Evolutionary conservation across 2,888 invertebrate species (phyloP).

Genomic region (Ornithoptera priamus): DNA sequence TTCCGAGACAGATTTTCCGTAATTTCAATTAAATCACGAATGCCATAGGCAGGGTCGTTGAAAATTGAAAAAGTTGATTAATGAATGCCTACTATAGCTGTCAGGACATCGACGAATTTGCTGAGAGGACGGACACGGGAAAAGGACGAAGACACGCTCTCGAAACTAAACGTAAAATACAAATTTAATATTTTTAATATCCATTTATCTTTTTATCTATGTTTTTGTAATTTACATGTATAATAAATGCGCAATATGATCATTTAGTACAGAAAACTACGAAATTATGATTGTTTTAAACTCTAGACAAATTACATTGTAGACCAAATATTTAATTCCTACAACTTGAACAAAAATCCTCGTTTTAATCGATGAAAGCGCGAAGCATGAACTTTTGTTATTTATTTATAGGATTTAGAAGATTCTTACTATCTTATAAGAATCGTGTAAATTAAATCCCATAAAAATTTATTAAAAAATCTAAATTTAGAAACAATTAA

Average conservation of each 20-base stretch:
- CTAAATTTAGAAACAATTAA: too few relatives aligned
- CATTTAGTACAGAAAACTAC: background rate
- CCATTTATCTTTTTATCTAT: too few relatives aligned
- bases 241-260: background rate
- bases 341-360: too few relatives aligned
- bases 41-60: slow-evolving; percentile 46
- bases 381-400: too few relatives aligned
- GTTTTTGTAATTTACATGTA: background rate
- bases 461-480: too few relatives aligned
- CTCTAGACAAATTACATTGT: background rate
- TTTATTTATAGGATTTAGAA: too few relatives aligned
- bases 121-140: slow-evolving; percentile 40
- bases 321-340: background rate
- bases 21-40: slow-evolving; percentile 36
- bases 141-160: slow-evolving; percentile 18
- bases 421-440: too few relatives aligned
- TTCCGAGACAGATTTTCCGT: slow-evolving; percentile 10
- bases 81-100: slow-evolving; percentile 59
- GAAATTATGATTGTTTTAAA: too few relatives aligned
- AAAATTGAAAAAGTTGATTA: slow-evolving; percentile 76
- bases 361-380: too few relatives aligned
- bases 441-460: too few relatives aligned
- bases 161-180: slow-evolving; percentile 4
- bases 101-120: slow-evolving; percentile 48
- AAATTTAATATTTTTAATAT: background rate